These are phyloP conservation scores for Ylistrum balloti DNA, from an alignment of 1,140 invertebrate genomes.

Conservation along the genomic window DNA sequence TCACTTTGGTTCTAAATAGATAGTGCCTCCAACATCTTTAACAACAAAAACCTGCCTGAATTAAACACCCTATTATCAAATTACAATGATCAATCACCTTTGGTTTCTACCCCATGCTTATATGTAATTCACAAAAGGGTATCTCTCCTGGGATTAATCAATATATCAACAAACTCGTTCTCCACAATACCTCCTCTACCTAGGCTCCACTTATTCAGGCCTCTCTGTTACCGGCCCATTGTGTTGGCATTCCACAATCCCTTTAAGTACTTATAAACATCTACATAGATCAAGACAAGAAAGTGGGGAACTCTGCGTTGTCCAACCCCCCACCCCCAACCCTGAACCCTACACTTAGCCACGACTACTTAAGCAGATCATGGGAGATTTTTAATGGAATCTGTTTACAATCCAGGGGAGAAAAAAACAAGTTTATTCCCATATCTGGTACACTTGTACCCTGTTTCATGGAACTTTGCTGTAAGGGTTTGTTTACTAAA, in stretches of 20 bases:
- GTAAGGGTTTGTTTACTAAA: neutral
- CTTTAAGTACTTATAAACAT: slow-evolving; percentile 14
- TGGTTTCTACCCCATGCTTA: slow-evolving; percentile 8
- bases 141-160: neutral
- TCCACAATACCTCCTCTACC: neutral
- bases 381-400: neutral
- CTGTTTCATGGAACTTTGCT: neutral
- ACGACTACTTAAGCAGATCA: slow-evolving; percentile 2
- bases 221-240: slow-evolving; percentile 31
- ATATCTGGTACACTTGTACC: neutral
- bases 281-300: slow-evolving; percentile 3
- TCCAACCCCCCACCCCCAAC: slow-evolving; percentile 15
- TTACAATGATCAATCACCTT: neutral
- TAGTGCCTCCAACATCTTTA: too few species aligned
- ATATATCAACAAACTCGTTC: neutral
- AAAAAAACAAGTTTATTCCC: neutral
- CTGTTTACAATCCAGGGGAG: slow-evolving; percentile 13
- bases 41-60: neutral
- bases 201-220: slow-evolving; percentile 2
- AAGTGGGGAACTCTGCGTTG: slow-evolving; percentile 20
- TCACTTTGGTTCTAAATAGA: too few species aligned
- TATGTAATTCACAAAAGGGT: slow-evolving; percentile 18
- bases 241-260: neutral
- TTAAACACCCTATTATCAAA: neutral
- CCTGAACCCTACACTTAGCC: slow-evolving; percentile 12